Evolutionary conservation across 2,888 invertebrate genomes (phyloP).

Genomic region (Empis stercorea): DNA sequence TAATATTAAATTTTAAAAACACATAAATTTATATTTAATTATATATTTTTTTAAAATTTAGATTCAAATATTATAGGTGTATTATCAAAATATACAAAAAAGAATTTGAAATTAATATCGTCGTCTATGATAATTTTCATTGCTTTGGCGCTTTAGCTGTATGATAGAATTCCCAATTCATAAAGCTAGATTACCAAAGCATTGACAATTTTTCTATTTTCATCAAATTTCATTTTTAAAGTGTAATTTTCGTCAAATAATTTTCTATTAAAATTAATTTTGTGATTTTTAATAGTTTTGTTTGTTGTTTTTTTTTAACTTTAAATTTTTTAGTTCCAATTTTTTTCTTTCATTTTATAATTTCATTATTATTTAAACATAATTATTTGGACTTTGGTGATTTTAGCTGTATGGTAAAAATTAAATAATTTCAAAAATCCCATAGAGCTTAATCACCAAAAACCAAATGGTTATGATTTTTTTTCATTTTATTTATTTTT

Average conservation of each 20-base stretch:
- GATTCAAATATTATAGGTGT: too few species aligned
- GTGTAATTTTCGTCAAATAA: too few species aligned
- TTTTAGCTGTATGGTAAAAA: conserved; percentile 57
- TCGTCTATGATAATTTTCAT: conserved; percentile 39
- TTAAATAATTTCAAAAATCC: conserved; percentile 32
- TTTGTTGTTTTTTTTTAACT: conserved; percentile 5
- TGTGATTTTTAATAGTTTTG: conserved; percentile 6
- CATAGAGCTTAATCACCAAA: conserved; percentile 68
- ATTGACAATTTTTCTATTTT: conserved; percentile 39
- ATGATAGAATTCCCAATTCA: conserved; percentile 62
- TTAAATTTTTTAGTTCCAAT: conserved; percentile 5
- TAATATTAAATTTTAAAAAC: too few species aligned
- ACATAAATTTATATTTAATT: too few species aligned
- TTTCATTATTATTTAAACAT: conserved; percentile 20
- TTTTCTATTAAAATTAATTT: too few species aligned
- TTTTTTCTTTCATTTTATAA: conserved; percentile 5
- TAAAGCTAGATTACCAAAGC: conserved; percentile 95
- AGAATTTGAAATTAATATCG: too few species aligned
- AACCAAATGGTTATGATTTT: conserved; percentile 40
- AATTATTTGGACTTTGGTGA: conserved; percentile 55
- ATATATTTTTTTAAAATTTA: too few species aligned
- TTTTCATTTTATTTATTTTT: conserved; percentile 10
- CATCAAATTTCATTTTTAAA: background rate
- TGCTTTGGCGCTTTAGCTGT: conserved; percentile 85
- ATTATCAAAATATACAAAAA: too few species aligned